These are phyloP conservation scores for Pachypanchax playfairii DNA, from an alignment of 2,113 vertebrate genomes.

Conservation along the genomic window DNA sequence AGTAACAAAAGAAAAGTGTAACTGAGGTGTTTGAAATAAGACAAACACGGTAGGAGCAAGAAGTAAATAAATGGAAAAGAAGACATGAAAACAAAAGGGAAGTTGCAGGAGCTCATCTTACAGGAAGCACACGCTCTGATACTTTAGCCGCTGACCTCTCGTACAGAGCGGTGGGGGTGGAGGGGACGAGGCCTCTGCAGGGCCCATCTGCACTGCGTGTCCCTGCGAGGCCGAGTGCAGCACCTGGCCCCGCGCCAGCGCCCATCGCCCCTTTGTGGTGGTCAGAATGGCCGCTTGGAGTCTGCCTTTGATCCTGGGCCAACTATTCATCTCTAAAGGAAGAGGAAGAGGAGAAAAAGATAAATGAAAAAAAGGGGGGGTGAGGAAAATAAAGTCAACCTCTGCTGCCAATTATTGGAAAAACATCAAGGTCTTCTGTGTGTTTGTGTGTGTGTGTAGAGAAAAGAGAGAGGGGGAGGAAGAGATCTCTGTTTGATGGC, in stretches of 20 bases:
- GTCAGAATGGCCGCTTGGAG: conserved; percentile 69
- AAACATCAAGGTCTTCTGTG: conserved; percentile 78
- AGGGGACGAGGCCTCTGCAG: conserved; percentile 36
- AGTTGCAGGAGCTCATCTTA: conserved; percentile 54
- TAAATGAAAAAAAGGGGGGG: conserved; percentile 36
- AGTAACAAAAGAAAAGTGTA: conserved; percentile 15
- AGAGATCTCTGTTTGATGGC: conserved; percentile 64
- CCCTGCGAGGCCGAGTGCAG: conserved; percentile 65
- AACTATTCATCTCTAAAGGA: conserved; percentile 80
- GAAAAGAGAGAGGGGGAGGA: conserved; percentile 52
- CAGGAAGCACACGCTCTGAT: conserved; percentile 66
- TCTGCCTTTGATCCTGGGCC: conserved; percentile 78
- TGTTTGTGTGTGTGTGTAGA: conserved; percentile 28
- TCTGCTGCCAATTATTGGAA: conserved; percentile 82
- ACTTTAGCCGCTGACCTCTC: conserved; percentile 71
- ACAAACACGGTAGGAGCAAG: conserved; percentile 27
- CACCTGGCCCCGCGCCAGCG: conserved; percentile 66
- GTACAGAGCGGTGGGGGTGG: conserved; percentile 25
- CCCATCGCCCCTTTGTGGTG: conserved; percentile 74
- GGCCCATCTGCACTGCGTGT: conserved; percentile 73
- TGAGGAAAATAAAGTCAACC: conserved; percentile 63
- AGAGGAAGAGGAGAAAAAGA: conserved; percentile 65
- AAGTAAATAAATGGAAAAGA: conserved; percentile 19
- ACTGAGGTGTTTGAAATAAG: conserved; percentile 21
- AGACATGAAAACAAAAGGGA: conserved; percentile 55